These are phyloP conservation scores for Cerastoderma edule DNA, from an alignment of 2,888 invertebrate species.

Conservation along the genomic window DNA sequence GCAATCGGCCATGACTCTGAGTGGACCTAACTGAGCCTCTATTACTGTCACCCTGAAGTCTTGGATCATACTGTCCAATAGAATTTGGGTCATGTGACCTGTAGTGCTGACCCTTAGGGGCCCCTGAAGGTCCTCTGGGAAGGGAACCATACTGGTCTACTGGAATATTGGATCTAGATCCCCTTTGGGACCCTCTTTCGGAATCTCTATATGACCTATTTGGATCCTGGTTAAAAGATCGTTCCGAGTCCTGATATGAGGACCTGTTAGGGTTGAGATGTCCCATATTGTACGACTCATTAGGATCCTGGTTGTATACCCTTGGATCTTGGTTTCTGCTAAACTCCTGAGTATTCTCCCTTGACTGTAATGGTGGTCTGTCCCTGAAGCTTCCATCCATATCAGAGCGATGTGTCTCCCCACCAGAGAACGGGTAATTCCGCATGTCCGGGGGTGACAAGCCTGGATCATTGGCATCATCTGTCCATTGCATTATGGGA, in stretches of 20 bases:
- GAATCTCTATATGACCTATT: conserved; percentile 26
- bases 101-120: conserved; percentile 42
- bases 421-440: conserved; percentile 48
- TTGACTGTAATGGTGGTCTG: conserved; percentile 44
- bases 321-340: conserved; percentile 13
- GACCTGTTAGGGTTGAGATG: conserved; percentile 26
- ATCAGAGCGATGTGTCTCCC: conserved; percentile 23
- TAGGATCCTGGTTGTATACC: conserved; percentile 24
- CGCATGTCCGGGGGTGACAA: conserved; percentile 54
- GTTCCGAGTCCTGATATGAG: conserved; percentile 9
- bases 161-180: conserved; percentile 27
- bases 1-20: conserved; percentile 42
- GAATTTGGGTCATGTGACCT: conserved; percentile 32
- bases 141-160: conserved; percentile 43
- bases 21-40: conserved; percentile 50
- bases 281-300: conserved; percentile 19
- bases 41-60: conserved; percentile 38
- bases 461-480: conserved; percentile 59
- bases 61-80: conserved; percentile 35
- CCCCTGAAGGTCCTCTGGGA: background rate
- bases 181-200: conserved; percentile 38
- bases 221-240: conserved; percentile 25
- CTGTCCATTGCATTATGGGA: conserved; percentile 69
- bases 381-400: conserved; percentile 35
- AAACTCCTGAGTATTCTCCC: conserved; percentile 48